Conservation (phyloP, 2,888 invertebrate genomes). For the Gerosis bhagava region DNA sequence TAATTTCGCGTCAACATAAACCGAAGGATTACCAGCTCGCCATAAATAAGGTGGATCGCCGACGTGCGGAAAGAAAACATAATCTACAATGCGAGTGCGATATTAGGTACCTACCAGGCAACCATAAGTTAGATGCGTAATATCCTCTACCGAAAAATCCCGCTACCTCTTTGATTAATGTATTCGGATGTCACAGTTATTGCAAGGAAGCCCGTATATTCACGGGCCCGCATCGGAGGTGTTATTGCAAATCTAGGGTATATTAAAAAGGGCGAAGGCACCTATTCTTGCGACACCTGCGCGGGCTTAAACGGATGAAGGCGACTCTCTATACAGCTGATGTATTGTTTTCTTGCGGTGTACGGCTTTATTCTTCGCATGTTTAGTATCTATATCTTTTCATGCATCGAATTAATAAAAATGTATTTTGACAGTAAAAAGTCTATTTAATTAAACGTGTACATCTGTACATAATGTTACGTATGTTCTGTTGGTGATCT, state of each 20-base stretch:
- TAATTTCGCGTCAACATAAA: conserved; percentile 19
- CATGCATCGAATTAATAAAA: no score
- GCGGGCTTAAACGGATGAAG: conserved; percentile 38
- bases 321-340: conserved; percentile 29
- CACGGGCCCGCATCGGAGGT: conserved; percentile 60
- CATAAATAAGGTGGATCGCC: conserved; percentile 39
- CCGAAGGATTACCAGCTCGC: conserved; percentile 31
- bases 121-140: conserved; percentile 66
- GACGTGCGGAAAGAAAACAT: conserved; percentile 39
- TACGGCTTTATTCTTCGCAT: not conserved
- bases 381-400: not conserved
- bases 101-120: conserved; percentile 54
- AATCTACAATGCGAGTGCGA: conserved; percentile 45
- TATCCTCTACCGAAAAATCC: conserved; percentile 67
- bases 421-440: no score
- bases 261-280: conserved; percentile 71
- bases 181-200: conserved; percentile 74
- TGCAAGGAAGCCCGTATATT: conserved; percentile 58
- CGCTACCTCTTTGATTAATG: conserved; percentile 72
- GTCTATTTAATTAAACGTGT: no score
- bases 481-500: no score
- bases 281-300: conserved; percentile 73
- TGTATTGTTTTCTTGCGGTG: conserved; percentile 29
- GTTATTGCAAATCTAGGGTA: conserved; percentile 78
- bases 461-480: no score